Evolutionary conservation across 1,140 invertebrate species (phyloP), one percentile per base, ranked within the genome.

Genomic region (Lethocerus indicus): DNA sequence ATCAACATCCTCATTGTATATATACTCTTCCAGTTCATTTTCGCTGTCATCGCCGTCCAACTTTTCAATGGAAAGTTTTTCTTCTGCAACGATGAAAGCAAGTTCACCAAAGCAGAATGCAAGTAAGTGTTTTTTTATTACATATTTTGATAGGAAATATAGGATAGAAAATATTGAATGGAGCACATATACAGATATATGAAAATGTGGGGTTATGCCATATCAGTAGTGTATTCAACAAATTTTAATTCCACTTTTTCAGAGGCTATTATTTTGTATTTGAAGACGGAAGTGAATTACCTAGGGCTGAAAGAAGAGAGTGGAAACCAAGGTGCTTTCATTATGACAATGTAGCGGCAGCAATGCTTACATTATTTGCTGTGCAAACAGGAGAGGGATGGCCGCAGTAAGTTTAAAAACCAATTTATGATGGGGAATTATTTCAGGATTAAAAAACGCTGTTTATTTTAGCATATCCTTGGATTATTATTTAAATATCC

Each of bases 1-100:
- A 95, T 98, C 70, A 98, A 98, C 77, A 99, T 99, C 79, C 86
- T 99, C 66, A 97, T 99, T 68, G 96, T 99, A 71, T 99, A 99
- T 68, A 90, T 97, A 78, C 83, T 99, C 64, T 99, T 99, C 78
- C 93, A 98, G 82, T 98, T 99, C 76, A 99, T 99, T 73, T 99
- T 99, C 73, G 95, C 94, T 77, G 96, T 99, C 62, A 98, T 99
- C 67, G 96, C 95, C 67, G 96, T 99, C 63, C 96, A 99, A 75
- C 79, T 99, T 63, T 99, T 99, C 74, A 98, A 98, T 72, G 95
- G 96, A 61, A 95, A 94, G 71, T 99, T 99, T 79, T 98, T 95
- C 76, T 86, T 82, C 75, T 99, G 96, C 74, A 95, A 83, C 59
- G 96, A 99, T 76, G 84, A 85, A 67, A 98, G 95, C 71, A 98